A percentile compares a stretch with the other conserved stretches of the same genome.
These are phyloP conservation scores for Lamellibrachia satsuma DNA, from an alignment of 2,888 invertebrate genomes.

Conservation along the genomic window DNA sequence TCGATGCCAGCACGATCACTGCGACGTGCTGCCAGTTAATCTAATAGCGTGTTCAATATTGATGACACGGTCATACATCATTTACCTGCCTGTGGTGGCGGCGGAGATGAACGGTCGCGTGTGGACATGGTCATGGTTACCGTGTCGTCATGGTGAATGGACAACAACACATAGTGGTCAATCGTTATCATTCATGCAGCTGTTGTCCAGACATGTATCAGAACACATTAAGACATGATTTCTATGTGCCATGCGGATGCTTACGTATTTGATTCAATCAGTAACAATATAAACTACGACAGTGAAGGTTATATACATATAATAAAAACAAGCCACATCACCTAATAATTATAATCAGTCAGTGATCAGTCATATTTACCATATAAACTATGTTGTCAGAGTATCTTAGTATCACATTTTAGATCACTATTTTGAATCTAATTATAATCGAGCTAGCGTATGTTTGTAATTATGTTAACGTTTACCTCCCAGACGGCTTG, in stretches of 20 bases:
- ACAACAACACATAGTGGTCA: not conserved
- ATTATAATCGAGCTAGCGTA: too few species aligned
- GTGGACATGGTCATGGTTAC: not conserved
- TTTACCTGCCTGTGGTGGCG: not conserved
- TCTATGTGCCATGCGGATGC: not conserved
- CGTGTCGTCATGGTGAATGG: constrained; percentile 1
- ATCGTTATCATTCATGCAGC: not conserved
- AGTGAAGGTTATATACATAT: too few species aligned
- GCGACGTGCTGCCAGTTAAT: not conserved
- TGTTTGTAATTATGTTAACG: too few species aligned
- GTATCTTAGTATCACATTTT: too few species aligned
- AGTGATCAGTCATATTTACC: too few species aligned
- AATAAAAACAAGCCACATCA: too few species aligned
- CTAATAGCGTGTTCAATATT: not conserved
- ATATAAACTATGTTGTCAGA: too few species aligned
- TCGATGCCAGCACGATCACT: not conserved
- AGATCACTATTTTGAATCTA: too few species aligned
- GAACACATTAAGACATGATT: not conserved
- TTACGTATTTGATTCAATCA: too few species aligned
- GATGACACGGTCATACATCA: not conserved
- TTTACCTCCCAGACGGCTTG: too few species aligned
- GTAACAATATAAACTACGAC: too few species aligned
- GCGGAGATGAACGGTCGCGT: not conserved
- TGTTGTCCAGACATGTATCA: not conserved
- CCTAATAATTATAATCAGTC: too few species aligned